Percentiles rank a stretch among this genome's conserved stretches.
Evolutionary conservation across 2,888 invertebrate species (phyloP).

Genomic region (Abrostola triplasia): DNA sequence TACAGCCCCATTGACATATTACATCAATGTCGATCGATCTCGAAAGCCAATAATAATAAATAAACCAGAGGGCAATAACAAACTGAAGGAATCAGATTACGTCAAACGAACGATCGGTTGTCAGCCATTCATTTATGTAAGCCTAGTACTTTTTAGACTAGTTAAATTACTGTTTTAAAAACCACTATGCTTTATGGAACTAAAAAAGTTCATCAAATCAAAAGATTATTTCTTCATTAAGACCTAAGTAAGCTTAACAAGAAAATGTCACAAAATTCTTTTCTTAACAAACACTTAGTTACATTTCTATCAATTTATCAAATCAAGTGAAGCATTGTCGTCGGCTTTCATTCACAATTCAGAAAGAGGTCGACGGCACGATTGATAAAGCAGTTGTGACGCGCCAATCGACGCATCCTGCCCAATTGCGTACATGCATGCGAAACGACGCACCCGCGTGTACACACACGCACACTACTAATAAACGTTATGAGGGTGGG

Average conservation of each 20-base stretch:
- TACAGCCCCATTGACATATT: conserved; percentile 1
- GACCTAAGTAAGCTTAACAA: background rate
- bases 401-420: conserved; percentile 75
- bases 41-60: conserved; percentile 6
- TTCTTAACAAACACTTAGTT: conserved; percentile 30
- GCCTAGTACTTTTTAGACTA: background rate
- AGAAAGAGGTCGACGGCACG: conserved; percentile 72
- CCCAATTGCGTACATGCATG: conserved; percentile 61
- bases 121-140: background rate
- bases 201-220: conserved; percentile 1
- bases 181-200: too few relatives aligned
- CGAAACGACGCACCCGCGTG: conserved; percentile 48
- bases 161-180: background rate
- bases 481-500: background rate
- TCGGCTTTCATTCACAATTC: conserved; percentile 63
- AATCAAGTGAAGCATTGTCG: conserved; percentile 47
- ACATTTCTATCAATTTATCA: conserved; percentile 54
- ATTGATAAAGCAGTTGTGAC: conserved; percentile 70
- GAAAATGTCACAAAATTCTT: conserved; percentile 16
- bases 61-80: conserved; percentile 4
- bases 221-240: background rate
- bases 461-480: conserved; percentile 33
- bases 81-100: conserved; percentile 3
- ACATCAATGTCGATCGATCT: conserved; percentile 5
- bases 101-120: background rate